phyloP scores from a whole-genome alignment of 2,797 vertebrate genomes.

The Urocyon cinereoargenteus region DNA sequence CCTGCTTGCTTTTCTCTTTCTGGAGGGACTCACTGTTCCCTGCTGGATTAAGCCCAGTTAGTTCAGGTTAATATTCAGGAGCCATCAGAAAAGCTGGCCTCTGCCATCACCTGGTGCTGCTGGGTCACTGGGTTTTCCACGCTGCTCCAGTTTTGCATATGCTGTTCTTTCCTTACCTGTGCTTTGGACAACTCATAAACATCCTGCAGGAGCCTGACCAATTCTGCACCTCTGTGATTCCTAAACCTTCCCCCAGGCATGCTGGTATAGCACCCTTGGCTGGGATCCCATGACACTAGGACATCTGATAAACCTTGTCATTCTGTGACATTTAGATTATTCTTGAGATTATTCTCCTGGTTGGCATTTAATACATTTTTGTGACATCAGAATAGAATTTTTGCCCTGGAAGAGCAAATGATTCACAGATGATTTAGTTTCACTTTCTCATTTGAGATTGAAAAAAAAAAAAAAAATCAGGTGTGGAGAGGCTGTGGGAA shows the following conservation, averaged over 20 bases:
- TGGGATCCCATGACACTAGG: not conserved
- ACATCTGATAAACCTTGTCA: not conserved
- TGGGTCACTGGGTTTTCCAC: not conserved
- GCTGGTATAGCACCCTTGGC: not conserved
- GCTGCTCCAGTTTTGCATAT: accelerated
- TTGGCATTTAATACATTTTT: not conserved
- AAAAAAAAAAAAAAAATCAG: too few relatives aligned
- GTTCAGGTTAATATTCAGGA: too few relatives aligned
- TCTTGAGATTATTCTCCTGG: not conserved
- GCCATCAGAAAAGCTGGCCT: not conserved
- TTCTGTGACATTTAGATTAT: not conserved
- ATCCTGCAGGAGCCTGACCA: accelerated
- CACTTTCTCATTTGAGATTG: not conserved
- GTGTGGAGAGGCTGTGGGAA: not conserved
- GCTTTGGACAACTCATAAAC: accelerated
- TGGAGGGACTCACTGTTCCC: not conserved
- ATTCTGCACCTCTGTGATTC: not conserved
- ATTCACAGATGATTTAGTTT: not conserved
- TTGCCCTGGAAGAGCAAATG: not conserved
- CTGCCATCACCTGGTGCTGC: accelerated
- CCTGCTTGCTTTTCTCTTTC: not conserved
- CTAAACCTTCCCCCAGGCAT: not conserved
- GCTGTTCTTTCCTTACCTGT: not conserved
- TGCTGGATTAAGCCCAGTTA: not conserved
- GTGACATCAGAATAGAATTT: not conserved